A percentile compares a stretch with the other conserved stretches of the same genome.
These are phyloP conservation scores for Nestor notabilis DNA, from an alignment of 2,113 vertebrate species.

Conservation along the genomic window DNA sequence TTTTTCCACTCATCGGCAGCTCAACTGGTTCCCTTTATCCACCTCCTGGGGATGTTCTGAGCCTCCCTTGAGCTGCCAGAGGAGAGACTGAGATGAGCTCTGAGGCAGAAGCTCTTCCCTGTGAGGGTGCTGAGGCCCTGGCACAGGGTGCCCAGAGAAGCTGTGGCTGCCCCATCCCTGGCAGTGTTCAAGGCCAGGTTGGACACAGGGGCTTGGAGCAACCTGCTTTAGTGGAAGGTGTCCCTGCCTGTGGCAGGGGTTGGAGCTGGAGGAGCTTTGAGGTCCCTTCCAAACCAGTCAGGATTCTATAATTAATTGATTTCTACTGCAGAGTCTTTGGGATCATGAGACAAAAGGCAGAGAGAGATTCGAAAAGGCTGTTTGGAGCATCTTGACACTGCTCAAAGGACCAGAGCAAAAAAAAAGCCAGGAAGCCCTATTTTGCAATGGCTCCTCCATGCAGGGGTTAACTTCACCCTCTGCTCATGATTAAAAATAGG, in stretches of 20 bases:
- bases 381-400: not conserved
- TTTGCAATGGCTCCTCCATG: not conserved
- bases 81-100: no score
- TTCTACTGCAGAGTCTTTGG: not conserved
- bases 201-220: no score
- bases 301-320: not conserved
- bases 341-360: not conserved
- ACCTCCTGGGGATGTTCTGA: not conserved
- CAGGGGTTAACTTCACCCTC: not conserved
- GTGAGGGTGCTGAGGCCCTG: no score
- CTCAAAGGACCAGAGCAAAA: not conserved
- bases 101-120: no score
- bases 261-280: not conserved
- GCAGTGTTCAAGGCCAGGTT: no score
- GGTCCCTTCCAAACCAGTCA: not conserved
- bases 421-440: fast-evolving
- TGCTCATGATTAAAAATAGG: not conserved
- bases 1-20: not conserved
- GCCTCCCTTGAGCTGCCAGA: not conserved
- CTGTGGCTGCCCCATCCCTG: no score
- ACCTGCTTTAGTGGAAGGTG: no score
- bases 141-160: no score
- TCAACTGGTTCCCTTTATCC: not conserved
- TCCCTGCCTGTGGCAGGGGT: no score
- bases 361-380: not conserved